Evolutionary conservation across 2,113 vertebrate species (phyloP).

Genomic region (Emydura subglobosa): DNA sequence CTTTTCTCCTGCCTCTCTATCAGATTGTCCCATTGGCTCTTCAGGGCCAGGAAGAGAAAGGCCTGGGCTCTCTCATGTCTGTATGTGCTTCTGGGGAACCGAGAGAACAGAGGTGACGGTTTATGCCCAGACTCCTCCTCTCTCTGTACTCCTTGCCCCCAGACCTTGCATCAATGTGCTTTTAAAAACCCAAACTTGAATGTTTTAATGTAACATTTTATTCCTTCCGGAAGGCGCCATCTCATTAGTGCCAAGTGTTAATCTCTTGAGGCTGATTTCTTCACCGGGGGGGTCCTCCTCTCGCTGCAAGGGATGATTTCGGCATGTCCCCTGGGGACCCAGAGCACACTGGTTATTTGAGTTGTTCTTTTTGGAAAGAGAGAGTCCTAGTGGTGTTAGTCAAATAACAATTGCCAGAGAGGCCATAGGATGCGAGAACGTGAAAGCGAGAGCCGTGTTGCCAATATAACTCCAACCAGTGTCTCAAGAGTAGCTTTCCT

Average conservation of each 20-base stretch:
- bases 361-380: not conserved
- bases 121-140: not conserved
- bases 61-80: rapidly evolving
- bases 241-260: conserved; percentile 13
- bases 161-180: not conserved
- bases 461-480: conserved; percentile 44
- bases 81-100: not conserved
- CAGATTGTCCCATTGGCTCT: not conserved
- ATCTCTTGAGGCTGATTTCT: not conserved
- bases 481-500: not conserved
- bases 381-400: not conserved
- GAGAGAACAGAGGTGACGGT: not conserved
- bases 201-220: not conserved
- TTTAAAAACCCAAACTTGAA: rapidly evolving
- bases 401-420: not conserved
- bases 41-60: not conserved
- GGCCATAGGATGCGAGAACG: not conserved
- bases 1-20: not conserved
- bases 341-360: not conserved
- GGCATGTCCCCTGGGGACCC: not conserved
- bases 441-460: conserved; percentile 42
- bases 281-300: not conserved
- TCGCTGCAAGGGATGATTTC: not conserved
- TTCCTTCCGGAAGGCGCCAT: not conserved
- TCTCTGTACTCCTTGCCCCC: rapidly evolving